Conservation (phyloP, 2,888 invertebrate species). For the Macaria liturata region DNA sequence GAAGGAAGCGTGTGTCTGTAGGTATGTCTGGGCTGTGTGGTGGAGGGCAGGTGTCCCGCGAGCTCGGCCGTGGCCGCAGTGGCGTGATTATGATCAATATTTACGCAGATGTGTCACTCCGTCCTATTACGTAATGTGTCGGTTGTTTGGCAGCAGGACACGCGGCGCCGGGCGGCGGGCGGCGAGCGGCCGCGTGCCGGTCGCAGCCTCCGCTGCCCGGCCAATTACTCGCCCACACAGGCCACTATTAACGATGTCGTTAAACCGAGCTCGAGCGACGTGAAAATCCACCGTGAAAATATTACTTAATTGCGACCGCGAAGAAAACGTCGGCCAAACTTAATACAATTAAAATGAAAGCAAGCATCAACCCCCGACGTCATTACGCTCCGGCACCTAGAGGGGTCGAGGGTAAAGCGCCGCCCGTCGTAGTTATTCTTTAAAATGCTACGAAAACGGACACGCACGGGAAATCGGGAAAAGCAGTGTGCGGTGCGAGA, state of each 20-base stretch:
- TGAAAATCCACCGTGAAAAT: slow-evolving; percentile 10
- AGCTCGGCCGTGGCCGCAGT: slow-evolving; percentile 54
- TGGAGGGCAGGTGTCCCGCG: slow-evolving; percentile 52
- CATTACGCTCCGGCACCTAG: slow-evolving; percentile 40
- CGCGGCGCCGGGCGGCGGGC: slow-evolving; percentile 18
- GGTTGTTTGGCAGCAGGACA: slow-evolving; percentile 46
- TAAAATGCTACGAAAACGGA: slow-evolving; percentile 51
- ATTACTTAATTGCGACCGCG: slow-evolving; percentile 19
- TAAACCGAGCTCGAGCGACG: not conserved
- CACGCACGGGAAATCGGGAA: slow-evolving; percentile 50
- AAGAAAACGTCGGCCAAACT: slow-evolving; percentile 39
- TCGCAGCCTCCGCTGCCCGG: slow-evolving; percentile 27
- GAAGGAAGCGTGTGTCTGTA: slow-evolving; percentile 9
- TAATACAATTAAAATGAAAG: slow-evolving; percentile 51
- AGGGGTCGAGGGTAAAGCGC: slow-evolving; percentile 51
- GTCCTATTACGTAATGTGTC: slow-evolving; percentile 66
- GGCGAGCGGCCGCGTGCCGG: slow-evolving; percentile 18
- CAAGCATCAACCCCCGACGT: slow-evolving; percentile 49
- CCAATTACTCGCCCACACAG: slow-evolving; percentile 28
- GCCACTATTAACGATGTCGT: slow-evolving; percentile 30
- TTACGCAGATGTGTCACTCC: slow-evolving; percentile 71
- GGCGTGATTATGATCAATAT: slow-evolving; percentile 76
- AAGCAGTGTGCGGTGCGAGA: slow-evolving; percentile 49
- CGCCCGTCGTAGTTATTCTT: slow-evolving; percentile 46
- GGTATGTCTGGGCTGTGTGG: slow-evolving; percentile 20